These are phyloP conservation scores for Ectemnius lituratus DNA, from an alignment of 2,888 invertebrate genomes.

Conservation along the genomic window DNA sequence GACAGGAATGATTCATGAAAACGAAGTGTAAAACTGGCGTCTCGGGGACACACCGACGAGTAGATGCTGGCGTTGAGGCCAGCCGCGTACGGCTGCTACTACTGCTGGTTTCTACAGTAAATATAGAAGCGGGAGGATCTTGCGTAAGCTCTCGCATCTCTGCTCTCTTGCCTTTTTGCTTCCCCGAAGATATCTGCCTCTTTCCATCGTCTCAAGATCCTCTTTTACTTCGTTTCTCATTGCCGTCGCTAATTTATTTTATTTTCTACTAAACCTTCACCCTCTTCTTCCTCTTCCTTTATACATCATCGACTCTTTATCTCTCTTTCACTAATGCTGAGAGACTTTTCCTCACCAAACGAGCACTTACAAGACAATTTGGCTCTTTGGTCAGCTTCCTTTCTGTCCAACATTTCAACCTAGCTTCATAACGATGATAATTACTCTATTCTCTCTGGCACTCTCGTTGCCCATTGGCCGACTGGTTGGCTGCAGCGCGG, in stretches of 20 bases:
- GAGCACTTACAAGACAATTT: no score
- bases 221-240: not conserved
- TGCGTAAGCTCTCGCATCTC: constrained; percentile 46
- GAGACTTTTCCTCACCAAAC: no score
- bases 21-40: constrained; percentile 56
- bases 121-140: constrained; percentile 57
- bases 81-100: not conserved
- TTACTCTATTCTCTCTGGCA: no score
- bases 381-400: not conserved
- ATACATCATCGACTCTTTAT: not conserved
- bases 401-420: not conserved
- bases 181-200: not conserved
- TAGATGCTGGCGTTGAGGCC: constrained; percentile 36
- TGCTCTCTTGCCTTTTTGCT: constrained; percentile 7
- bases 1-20: constrained; percentile 55
- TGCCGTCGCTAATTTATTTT: not conserved
- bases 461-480: no score
- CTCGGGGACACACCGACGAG: constrained; percentile 35
- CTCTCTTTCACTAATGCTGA: not conserved
- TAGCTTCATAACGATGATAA: no score
- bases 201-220: constrained; percentile 1
- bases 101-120: constrained; percentile 45
- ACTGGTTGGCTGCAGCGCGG: no score
- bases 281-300: no score
- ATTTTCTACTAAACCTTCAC: not conserved